phyloP scores from a whole-genome alignment of 2,113 vertebrate genomes.

The Tyto alba region DNA sequence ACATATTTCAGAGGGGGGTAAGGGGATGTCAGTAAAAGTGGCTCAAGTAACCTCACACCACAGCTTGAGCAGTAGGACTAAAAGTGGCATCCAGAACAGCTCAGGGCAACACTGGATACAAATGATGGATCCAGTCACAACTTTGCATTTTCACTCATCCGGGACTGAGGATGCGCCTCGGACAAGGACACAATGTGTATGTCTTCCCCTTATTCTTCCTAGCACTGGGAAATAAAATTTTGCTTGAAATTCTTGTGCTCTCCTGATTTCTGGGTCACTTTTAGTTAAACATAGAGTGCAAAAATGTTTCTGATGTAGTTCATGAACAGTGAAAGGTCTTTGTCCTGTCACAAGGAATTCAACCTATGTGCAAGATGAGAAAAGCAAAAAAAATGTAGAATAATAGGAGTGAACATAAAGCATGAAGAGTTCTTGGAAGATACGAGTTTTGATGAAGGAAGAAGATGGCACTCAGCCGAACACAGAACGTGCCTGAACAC shows the following conservation, averaged over 20 bases:
- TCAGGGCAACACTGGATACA: neutral
- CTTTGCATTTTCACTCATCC: neutral
- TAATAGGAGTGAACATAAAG: neutral
- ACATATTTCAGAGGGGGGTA: neutral
- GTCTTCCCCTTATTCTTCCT: neutral
- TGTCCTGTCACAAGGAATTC: neutral
- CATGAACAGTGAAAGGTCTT: neutral
- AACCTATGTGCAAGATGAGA: neutral
- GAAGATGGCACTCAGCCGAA: neutral
- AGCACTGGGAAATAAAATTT: neutral
- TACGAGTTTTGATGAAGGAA: neutral
- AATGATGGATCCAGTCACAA: neutral
- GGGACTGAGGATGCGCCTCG: accelerated
- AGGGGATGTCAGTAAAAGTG: neutral
- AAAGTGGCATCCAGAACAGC: neutral
- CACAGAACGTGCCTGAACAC: neutral
- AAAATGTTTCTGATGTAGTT: neutral
- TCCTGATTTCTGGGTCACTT: neutral
- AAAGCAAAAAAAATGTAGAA: neutral
- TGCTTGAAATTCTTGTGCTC: neutral
- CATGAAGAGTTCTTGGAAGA: neutral
- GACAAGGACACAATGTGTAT: neutral
- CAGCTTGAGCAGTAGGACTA: neutral
- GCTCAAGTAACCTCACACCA: neutral
- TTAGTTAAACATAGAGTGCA: neutral